Evolutionary conservation across 2,888 invertebrate species (phyloP), one percentile per base, ranked within the genome.

Genomic region (Eupeodes luniger): DNA sequence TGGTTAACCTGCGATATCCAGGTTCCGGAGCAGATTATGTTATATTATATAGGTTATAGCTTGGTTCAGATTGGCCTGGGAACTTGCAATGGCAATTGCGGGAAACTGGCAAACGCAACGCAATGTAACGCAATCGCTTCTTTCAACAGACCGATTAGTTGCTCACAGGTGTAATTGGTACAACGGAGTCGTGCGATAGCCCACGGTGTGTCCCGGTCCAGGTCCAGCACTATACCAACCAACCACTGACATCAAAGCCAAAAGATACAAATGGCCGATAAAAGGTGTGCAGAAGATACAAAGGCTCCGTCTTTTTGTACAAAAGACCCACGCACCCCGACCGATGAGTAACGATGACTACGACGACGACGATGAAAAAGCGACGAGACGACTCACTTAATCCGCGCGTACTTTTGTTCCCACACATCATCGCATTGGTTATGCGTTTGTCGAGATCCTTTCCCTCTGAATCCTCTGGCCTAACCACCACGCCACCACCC

Each of bases 141-240:
- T 80, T 70, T 79, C 86, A 83, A 70, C 86, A 74, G 36, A 67
- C 76, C 80, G 83, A 88, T 84, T 84, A 81, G 84, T 75, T 80
- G 53, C 78, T 80, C 81, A 88, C 88, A 88, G 88, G 88, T 88
- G 88, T 88, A 88, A 88, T 84, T 84, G 84, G 78, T 81, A 72
- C 84, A 88, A 34, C 55, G 66, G 74, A 88, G 81, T 84, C 88
- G 84, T 88, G 88, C 84, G 84, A 88, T 88, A 81, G 84, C 84
- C 88, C 59, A 62, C 79, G 67, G 82, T 83, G 76, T 12, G 40
- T 40, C 40, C 40, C 2, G 27, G 27, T 27, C 3, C 27, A 27
- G 27, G 27, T 27, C 53, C 53, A 36, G 47, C 59, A 27, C 2
- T 27, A 27, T 27, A 27, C 19, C 59, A 47, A 75, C 19, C 27